phyloP scores from a whole-genome alignment of 2,113 vertebrate genomes.

The Lethenteron reissneri region DNA sequence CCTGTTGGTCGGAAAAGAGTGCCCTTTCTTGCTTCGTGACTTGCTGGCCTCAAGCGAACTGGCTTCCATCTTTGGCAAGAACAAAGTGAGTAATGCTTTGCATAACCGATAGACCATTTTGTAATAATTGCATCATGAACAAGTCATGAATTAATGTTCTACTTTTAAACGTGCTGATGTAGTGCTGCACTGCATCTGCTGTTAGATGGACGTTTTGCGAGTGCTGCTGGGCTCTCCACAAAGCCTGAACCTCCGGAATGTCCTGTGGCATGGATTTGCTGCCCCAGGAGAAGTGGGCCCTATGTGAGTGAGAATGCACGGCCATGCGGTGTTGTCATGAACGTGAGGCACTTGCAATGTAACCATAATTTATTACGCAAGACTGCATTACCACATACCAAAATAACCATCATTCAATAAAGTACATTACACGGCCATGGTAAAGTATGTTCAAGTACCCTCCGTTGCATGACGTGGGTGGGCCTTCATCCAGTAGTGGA shows the following conservation, averaged over 20 bases:
- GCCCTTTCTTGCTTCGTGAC: constrained; percentile 37
- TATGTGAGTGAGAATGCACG: constrained; percentile 21
- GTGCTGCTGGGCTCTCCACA: constrained; percentile 30
- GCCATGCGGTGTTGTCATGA: background rate
- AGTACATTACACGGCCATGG: too few species aligned
- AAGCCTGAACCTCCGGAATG: constrained; percentile 37
- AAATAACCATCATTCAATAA: too few species aligned
- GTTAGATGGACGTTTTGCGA: constrained; percentile 28
- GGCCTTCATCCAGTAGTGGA: too few species aligned
- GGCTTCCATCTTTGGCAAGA: constrained; percentile 22
- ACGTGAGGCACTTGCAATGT: background rate
- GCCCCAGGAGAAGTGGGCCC: constrained; percentile 28
- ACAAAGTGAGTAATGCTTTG: constrained; percentile 23
- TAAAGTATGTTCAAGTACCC: too few species aligned
- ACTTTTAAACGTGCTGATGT: background rate
- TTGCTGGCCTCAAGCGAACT: constrained; percentile 30
- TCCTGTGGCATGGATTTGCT: constrained; percentile 39
- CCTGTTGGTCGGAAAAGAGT: constrained; percentile 26
- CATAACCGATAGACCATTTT: background rate
- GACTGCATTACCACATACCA: too few species aligned
- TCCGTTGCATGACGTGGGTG: too few species aligned
- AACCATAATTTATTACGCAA: background rate
- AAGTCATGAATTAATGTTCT: background rate
- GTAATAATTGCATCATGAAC: background rate
- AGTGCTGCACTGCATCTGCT: constrained; percentile 4